Evolutionary conservation across 2,888 invertebrate species (phyloP).

Genomic region (Lycaena phlaeas): DNA sequence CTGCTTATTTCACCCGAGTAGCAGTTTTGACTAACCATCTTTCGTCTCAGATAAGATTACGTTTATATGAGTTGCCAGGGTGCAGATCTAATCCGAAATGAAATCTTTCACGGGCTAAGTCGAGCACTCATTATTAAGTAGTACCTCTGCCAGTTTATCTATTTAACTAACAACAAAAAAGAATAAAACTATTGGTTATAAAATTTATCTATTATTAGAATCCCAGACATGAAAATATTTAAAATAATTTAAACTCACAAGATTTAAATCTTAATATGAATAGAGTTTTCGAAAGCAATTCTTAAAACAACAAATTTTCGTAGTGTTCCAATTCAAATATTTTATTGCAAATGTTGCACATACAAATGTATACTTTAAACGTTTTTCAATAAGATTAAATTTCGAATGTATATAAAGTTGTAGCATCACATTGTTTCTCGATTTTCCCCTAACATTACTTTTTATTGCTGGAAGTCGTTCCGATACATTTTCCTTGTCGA

Average conservation of each 20-base stretch:
- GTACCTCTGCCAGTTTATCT: too few species aligned
- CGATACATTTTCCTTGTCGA: conserved; percentile 41
- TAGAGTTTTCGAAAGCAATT: conserved; percentile 8
- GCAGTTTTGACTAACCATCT: too few species aligned
- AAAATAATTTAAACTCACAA: conserved; percentile 4
- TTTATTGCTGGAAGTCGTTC: conserved; percentile 45
- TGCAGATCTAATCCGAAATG: too few species aligned
- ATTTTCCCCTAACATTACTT: conserved; percentile 49
- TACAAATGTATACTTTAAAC: conserved; percentile 4
- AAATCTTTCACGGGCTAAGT: too few species aligned
- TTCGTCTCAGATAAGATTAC: too few species aligned
- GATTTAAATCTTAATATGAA: conserved; percentile 7
- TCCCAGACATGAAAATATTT: too few species aligned
- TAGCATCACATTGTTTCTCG: conserved; percentile 47
- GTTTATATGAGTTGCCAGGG: too few species aligned
- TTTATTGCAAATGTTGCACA: conserved; percentile 3
- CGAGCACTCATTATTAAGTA: too few species aligned
- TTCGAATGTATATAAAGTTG: conserved; percentile 18
- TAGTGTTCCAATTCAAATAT: conserved; percentile 6
- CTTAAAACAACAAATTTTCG: conserved; percentile 7
- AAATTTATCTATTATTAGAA: too few species aligned
- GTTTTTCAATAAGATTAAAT: conserved; percentile 11
- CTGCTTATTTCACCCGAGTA: too few species aligned
- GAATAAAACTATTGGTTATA: too few species aligned
- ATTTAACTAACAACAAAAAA: too few species aligned